Evolutionary conservation across 2,888 invertebrate species (phyloP).

Genomic region (Eudemis profundana): DNA sequence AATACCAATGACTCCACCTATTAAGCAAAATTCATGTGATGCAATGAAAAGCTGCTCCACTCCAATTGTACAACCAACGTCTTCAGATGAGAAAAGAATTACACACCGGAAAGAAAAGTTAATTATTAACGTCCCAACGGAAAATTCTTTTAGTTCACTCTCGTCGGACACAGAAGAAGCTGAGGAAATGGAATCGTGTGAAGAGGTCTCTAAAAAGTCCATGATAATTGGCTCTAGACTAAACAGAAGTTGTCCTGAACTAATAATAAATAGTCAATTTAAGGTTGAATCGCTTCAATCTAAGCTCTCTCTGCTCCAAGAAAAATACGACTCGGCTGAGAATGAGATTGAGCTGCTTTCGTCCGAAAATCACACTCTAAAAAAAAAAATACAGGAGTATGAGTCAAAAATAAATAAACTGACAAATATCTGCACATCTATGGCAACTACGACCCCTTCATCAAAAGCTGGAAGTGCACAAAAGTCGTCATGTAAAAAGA

Average conservation of each 20-base stretch:
- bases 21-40: too few species aligned
- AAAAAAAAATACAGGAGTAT: conserved; percentile 2
- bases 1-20: too few species aligned
- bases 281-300: background rate
- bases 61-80: too few species aligned
- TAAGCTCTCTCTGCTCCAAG: too few species aligned
- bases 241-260: conserved; percentile 2
- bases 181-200: background rate
- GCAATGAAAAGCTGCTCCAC: too few species aligned
- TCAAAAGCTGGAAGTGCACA: background rate
- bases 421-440: background rate
- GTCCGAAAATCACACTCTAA: conserved; percentile 1
- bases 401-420: conserved; percentile 3
- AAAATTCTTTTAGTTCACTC: background rate
- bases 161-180: background rate
- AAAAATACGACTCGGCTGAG: conserved; percentile 6
- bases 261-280: background rate
- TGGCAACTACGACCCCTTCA: background rate
- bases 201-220: background rate
- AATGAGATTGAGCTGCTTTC: background rate
- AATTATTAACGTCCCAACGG: background rate
- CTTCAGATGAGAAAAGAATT: conserved; percentile 4
- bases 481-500: background rate
- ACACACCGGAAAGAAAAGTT: conserved; percentile 4
- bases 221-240: background rate